Conservation (phyloP, 2,888 invertebrate species). For the Drosophila algonquin region DNA sequence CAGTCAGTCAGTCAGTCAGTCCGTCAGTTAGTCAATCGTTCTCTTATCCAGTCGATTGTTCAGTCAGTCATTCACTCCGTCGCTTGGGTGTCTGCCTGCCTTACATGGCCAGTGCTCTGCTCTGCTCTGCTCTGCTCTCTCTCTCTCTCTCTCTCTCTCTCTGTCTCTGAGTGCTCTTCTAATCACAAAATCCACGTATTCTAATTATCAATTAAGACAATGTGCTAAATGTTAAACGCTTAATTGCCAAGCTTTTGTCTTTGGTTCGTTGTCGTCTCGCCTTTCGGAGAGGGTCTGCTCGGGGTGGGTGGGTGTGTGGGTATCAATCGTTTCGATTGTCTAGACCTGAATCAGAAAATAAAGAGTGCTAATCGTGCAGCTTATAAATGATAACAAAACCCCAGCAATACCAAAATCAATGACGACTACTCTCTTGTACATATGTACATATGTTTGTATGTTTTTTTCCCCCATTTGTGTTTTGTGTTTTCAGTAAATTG, state of each 20-base stretch:
- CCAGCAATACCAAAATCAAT: constrained; percentile 53
- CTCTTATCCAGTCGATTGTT: not conserved
- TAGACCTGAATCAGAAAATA: constrained; percentile 23
- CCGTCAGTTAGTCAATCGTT: not conserved
- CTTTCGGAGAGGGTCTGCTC: not conserved
- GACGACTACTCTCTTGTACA: constrained; percentile 33
- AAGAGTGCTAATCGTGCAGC: constrained; percentile 57
- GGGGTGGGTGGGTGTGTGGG: not conserved
- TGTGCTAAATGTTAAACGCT: constrained; percentile 38
- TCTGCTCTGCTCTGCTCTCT: not conserved
- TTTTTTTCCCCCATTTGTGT: constrained; percentile 14
- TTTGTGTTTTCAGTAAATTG: constrained; percentile 39
- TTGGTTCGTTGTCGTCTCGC: constrained; percentile 3
- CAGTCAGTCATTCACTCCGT: not conserved
- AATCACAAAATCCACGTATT: constrained; percentile 22
- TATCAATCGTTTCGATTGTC: constrained; percentile 1
- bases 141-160: not conserved
- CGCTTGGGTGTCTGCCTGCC: constrained; percentile 6
- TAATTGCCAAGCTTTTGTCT: constrained; percentile 35
- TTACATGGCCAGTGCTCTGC: constrained; percentile 17
- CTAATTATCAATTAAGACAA: constrained; percentile 39
- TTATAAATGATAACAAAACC: constrained; percentile 52
- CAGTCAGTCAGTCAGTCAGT: not conserved
- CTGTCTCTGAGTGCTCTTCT: not conserved
- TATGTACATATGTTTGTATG: not conserved